A percentile compares a stretch with the other conserved stretches of the same genome.
Evolutionary conservation across 2,113 vertebrate genomes (phyloP).

Genomic region (Aramus guarauna): DNA sequence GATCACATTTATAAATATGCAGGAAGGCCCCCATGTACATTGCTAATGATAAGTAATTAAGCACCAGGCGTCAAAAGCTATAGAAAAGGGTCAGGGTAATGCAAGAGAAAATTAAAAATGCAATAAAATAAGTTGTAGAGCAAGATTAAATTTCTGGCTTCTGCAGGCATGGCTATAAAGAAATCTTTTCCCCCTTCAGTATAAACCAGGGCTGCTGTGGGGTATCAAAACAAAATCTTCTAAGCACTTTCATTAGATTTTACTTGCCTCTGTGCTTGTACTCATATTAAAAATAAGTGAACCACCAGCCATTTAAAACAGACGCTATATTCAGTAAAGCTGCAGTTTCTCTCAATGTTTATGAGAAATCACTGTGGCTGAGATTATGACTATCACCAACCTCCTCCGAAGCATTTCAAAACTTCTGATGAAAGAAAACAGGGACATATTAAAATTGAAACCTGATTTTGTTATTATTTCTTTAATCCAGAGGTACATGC

Average conservation of each 20-base stretch:
- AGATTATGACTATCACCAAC: constrained; percentile 47
- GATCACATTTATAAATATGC: constrained; percentile 86
- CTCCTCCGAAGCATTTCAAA: constrained; percentile 43
- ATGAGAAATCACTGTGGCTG: constrained; percentile 18
- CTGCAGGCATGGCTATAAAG: constrained; percentile 57
- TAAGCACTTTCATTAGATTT: constrained; percentile 58
- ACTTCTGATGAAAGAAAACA: constrained; percentile 43
- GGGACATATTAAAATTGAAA: not conserved
- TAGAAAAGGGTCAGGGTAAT: constrained; percentile 79
- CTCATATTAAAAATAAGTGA: constrained; percentile 54
- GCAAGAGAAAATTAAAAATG: constrained; percentile 82
- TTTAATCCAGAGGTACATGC: not conserved
- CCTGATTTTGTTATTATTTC: not conserved
- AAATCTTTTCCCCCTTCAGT: constrained; percentile 31
- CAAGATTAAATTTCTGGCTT: constrained; percentile 78
- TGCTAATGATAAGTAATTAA: constrained; percentile 88
- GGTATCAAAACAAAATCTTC: constrained; percentile 61
- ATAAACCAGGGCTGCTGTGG: constrained; percentile 14
- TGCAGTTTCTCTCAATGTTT: constrained; percentile 13
- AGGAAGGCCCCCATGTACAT: constrained; percentile 81
- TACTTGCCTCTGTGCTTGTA: constrained; percentile 50
- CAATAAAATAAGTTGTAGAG: constrained; percentile 80
- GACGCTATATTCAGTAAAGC: constrained; percentile 34
- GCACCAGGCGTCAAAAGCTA: constrained; percentile 81
- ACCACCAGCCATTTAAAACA: constrained; percentile 56